Evolutionary conservation across 2,888 invertebrate species (phyloP).

Genomic region (Timandra comae): DNA sequence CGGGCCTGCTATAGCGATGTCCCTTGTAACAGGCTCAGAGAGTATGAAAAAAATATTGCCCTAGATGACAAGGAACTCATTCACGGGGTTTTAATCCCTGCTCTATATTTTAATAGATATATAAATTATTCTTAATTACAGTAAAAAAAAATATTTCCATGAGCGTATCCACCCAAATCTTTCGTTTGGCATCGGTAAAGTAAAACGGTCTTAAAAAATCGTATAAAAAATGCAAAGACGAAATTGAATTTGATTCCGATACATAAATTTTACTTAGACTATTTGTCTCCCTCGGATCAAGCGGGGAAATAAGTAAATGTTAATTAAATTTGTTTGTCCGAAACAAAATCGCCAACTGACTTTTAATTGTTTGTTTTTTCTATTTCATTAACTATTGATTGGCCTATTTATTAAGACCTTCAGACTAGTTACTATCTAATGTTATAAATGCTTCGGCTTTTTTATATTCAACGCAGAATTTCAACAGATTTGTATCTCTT

Average conservation of each 20-base stretch:
- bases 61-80: no score
- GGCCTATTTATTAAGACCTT: neutral
- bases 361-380: constrained; percentile 56
- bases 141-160: no score
- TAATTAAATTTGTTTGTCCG: constrained; percentile 69
- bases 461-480: no score
- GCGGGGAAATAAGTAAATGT: constrained; percentile 63
- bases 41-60: no score
- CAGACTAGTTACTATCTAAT: no score
- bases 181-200: constrained; percentile 36
- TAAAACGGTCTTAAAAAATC: constrained; percentile 61
- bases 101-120: no score
- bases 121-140: no score
- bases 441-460: no score
- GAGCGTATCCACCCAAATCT: constrained; percentile 41
- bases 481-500: no score
- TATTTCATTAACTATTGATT: constrained; percentile 8
- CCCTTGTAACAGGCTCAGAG: no score
- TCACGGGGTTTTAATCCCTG: no score
- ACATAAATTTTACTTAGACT: constrained; percentile 76
- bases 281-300: constrained; percentile 72
- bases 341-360: constrained; percentile 54
- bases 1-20: no score
- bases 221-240: constrained; percentile 72
- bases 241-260: constrained; percentile 76